A percentile compares a stretch with the other conserved stretches of the same genome.
Evolutionary conservation across 2,113 vertebrate species (phyloP).

Genomic region (Hoplias malabaricus): DNA sequence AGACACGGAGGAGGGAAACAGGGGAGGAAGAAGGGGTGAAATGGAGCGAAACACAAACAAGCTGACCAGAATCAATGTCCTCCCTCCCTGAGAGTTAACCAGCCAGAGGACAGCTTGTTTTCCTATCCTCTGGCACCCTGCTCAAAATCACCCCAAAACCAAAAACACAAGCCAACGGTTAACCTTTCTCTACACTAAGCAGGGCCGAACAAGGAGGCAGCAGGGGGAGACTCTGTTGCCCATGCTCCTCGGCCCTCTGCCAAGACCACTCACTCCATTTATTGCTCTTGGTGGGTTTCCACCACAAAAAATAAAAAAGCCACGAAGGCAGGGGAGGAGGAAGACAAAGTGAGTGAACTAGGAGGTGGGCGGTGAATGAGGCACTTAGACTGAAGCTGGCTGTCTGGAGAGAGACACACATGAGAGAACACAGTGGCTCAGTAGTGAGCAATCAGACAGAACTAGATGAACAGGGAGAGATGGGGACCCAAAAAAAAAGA

Average conservation of each 20-base stretch:
- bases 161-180: conserved; percentile 59
- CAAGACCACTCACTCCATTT: conserved; percentile 61
- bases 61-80: conserved; percentile 39
- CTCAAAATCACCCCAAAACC: conserved; percentile 37
- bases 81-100: conserved; percentile 39
- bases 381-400: conserved; percentile 46
- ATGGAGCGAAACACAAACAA: conserved; percentile 38
- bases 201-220: conserved; percentile 69
- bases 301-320: not conserved
- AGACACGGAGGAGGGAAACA: not conserved
- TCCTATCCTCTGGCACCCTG: conserved; percentile 31
- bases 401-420: conserved; percentile 47
- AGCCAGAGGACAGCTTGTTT: conserved; percentile 51
- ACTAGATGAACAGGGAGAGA: conserved; percentile 37
- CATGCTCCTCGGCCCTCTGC: conserved; percentile 22
- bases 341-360: conserved; percentile 17
- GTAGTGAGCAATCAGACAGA: conserved; percentile 41
- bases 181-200: conserved; percentile 73
- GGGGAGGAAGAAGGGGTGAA: not conserved
- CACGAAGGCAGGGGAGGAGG: not conserved
- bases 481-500: conserved; percentile 28
- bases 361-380: conserved; percentile 42
- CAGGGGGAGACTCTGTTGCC: conserved; percentile 57
- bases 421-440: conserved; percentile 45
- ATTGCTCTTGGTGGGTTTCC: conserved; percentile 69